These are phyloP conservation scores for Rhopalosiphum maidis DNA, from an alignment of 1,140 invertebrate species.

Conservation along the genomic window DNA sequence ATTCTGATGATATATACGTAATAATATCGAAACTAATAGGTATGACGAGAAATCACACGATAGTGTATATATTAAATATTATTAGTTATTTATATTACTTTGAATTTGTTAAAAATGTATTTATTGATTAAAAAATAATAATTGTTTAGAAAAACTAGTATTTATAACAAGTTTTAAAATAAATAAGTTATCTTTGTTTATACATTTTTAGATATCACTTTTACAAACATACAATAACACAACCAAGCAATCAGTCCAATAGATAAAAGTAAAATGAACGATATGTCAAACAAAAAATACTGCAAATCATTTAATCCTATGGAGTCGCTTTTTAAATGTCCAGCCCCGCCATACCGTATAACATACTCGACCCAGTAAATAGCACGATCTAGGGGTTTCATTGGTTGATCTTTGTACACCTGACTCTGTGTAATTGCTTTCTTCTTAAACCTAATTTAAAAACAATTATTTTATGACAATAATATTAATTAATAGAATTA, in stretches of 20 bases:
- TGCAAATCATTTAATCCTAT: slow-evolving; percentile 60
- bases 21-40: neutral
- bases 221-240: neutral
- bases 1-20: neutral
- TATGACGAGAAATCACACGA: neutral
- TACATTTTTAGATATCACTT: neutral
- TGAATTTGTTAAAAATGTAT: neutral
- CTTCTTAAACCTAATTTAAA: slow-evolving; percentile 62
- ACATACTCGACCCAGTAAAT: slow-evolving; percentile 69
- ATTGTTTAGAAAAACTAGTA: neutral
- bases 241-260: neutral
- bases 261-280: neutral
- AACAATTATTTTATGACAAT: neutral
- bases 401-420: slow-evolving; percentile 63
- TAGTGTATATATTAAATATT: neutral
- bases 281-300: slow-evolving; percentile 60
- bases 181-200: neutral
- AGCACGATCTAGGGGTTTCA: slow-evolving; percentile 63
- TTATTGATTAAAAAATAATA: neutral
- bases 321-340: slow-evolving; percentile 60
- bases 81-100: neutral
- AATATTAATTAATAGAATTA: neutral
- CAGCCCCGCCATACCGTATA: slow-evolving; percentile 65
- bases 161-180: neutral
- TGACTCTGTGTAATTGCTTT: slow-evolving; percentile 60